Evolutionary conservation across 2,113 vertebrate species (phyloP).

Genomic region (Semicossyphus pulcher): DNA sequence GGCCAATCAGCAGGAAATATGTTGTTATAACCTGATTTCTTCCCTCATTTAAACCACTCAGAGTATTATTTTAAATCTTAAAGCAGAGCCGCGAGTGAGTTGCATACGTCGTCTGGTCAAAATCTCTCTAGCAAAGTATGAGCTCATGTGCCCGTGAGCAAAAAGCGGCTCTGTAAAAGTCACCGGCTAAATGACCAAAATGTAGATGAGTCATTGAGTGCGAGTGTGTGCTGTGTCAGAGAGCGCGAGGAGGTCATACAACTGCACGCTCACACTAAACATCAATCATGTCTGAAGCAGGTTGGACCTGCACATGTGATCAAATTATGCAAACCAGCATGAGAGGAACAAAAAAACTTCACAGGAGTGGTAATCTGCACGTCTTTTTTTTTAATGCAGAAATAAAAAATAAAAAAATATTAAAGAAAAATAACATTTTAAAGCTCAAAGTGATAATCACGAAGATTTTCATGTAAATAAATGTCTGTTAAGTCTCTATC

Average conservation of each 20-base stretch:
- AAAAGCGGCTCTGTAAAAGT: constrained; percentile 1
- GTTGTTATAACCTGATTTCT: constrained; percentile 2
- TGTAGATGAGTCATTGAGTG: background rate
- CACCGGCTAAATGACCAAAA: background rate
- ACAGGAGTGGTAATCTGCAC: too few relatives aligned
- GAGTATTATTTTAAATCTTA: constrained; percentile 8
- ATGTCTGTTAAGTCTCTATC: too few relatives aligned
- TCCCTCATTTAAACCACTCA: constrained; percentile 9
- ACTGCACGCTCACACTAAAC: background rate
- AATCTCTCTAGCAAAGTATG: background rate
- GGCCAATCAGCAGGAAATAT: constrained; percentile 27
- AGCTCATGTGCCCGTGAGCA: constrained; percentile 18
- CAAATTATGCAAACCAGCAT: constrained; percentile 32
- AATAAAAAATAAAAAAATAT: too few relatives aligned
- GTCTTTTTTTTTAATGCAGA: too few relatives aligned
- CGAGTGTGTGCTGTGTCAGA: background rate
- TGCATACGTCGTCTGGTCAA: constrained; percentile 13
- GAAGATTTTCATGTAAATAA: too few relatives aligned
- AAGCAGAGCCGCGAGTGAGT: background rate
- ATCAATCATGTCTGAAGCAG: background rate
- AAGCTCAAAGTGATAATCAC: too few relatives aligned
- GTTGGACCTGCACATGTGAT: constrained; percentile 2
- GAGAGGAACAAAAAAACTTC: constrained; percentile 28
- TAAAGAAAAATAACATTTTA: too few relatives aligned
- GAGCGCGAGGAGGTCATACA: too few relatives aligned